Evolutionary conservation across 2,113 vertebrate genomes (phyloP), one percentile per base, ranked within the genome.

Genomic region (Agelaius tricolor): DNA sequence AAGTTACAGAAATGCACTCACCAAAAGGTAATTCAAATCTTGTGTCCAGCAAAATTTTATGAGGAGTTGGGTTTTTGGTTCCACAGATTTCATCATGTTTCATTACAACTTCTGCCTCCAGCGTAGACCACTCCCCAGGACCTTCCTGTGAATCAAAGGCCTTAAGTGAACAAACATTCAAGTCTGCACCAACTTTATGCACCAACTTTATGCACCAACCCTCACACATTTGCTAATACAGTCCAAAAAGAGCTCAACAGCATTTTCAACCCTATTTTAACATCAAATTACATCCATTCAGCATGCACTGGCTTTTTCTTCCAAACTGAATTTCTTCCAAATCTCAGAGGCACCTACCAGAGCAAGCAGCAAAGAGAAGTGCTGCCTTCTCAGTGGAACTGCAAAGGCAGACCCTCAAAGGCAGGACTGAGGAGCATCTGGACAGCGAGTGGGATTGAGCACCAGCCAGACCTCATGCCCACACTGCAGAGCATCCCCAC

Each of bases 21-120:
- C 99, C 99, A 69, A 99, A 99, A 58, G 99, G 99, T 95, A 99
- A 97, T 89, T 99, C 99, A 47, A 99, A 99, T 97, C 99, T 98
- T 59, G 99, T 98, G 88, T 99, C 99, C 97, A 99, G 97, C 92
- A 99, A 97, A 96, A 99, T 98, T 83, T 98, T 98, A 92, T 99
- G 99, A 39, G 98, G 98, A 31, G 99, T 99, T 4, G 99, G 99
- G 93, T 98, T 99, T 96, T 98, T 99, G 85, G 99, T 99, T 95
- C 99, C 99, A 66, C 98, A 99, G 73, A 99, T 99, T 96, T 99
- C 99, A 96, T 99, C 98, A 5, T 98, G 98, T 96, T 99, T 99
- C 99, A 99, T 99, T 94, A 99, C 96, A 76, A 99, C 99, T 94
- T 99, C 99, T 21, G 99, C 97, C 79, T 99, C 98, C 95, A 99